Evolutionary conservation across 2,797 vertebrate genomes (phyloP).

Genomic region (Spinus pinus): DNA sequence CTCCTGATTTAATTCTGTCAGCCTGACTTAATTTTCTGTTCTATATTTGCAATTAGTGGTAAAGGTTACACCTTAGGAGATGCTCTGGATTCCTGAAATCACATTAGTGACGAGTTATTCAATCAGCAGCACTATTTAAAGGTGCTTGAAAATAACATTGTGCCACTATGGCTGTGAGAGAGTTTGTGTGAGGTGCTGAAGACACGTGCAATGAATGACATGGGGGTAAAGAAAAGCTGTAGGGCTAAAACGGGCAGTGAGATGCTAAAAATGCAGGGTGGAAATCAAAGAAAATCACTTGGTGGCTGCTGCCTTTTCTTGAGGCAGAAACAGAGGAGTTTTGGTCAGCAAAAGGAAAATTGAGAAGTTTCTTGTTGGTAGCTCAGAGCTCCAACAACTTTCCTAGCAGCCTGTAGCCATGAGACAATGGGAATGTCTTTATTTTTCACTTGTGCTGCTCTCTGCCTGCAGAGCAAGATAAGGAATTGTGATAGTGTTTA

Average conservation of each 20-base stretch:
- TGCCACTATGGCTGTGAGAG: not conserved
- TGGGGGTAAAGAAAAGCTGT: not conserved
- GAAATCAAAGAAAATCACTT: not conserved
- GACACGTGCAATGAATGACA: not conserved
- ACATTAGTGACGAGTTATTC: not conserved
- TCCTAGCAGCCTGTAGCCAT: too few species aligned
- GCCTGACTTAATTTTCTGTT: not conserved
- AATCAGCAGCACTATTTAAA: not conserved
- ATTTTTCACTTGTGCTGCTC: not conserved
- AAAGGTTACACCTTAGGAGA: slow-evolving; percentile 1
- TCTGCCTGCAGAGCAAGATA: not conserved
- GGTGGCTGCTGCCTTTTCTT: not conserved
- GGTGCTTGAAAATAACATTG: not conserved
- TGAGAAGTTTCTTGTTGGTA: not conserved
- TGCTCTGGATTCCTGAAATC: not conserved
- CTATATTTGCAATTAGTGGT: not conserved
- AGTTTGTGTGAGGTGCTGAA: not conserved
- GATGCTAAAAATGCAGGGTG: not conserved
- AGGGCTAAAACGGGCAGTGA: not conserved
- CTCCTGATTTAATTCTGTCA: not conserved
- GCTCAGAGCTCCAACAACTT: not conserved
- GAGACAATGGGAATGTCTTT: not conserved
- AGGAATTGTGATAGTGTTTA: not conserved
- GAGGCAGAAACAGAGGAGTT: not conserved
- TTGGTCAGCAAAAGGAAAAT: not conserved